A percentile compares a stretch with the other conserved stretches of the same genome.
Evolutionary conservation across 1,140 invertebrate species (phyloP).

Genomic region (Gonioctena quinquepunctata): DNA sequence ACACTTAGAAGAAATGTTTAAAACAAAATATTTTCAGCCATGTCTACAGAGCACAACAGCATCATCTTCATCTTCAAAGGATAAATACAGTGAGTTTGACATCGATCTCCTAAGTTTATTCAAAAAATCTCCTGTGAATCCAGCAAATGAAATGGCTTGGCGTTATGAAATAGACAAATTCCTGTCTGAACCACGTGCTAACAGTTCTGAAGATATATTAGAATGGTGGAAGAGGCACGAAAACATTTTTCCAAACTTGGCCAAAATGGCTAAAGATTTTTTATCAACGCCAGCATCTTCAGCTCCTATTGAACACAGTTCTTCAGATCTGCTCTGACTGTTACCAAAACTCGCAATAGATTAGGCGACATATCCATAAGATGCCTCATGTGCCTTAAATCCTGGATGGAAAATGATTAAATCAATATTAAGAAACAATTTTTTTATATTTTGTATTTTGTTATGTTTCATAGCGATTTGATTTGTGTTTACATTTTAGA

Average conservation of each 20-base stretch:
- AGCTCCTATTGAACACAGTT: slow-evolving; percentile 27
- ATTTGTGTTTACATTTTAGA: too few relatives aligned
- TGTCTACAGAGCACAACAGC: not conserved
- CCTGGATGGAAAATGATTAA: too few relatives aligned
- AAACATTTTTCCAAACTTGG: slow-evolving; percentile 23
- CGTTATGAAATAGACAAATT: slow-evolving; percentile 27
- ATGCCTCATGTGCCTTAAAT: too few relatives aligned
- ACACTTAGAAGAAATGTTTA: slow-evolving; percentile 23
- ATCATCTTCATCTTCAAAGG: not conserved
- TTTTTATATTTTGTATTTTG: too few relatives aligned
- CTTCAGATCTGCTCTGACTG: slow-evolving; percentile 21
- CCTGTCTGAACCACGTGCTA: slow-evolving; percentile 17
- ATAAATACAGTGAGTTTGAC: slow-evolving; percentile 3
- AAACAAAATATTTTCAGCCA: slow-evolving; percentile 18
- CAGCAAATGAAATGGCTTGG: slow-evolving; percentile 16
- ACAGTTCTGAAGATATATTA: slow-evolving; percentile 22
- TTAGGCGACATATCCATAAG: too few relatives aligned
- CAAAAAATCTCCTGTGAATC: not conserved
- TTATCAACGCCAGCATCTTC: slow-evolving; percentile 17
- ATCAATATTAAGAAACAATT: too few relatives aligned
- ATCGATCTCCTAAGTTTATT: not conserved
- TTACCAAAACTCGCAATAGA: too few relatives aligned
- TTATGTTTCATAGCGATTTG: too few relatives aligned
- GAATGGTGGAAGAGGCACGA: slow-evolving; percentile 28
- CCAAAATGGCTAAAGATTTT: slow-evolving; percentile 28